These are phyloP conservation scores for Lutjanus erythropterus DNA, from an alignment of 2,113 vertebrate species.

Conservation along the genomic window DNA sequence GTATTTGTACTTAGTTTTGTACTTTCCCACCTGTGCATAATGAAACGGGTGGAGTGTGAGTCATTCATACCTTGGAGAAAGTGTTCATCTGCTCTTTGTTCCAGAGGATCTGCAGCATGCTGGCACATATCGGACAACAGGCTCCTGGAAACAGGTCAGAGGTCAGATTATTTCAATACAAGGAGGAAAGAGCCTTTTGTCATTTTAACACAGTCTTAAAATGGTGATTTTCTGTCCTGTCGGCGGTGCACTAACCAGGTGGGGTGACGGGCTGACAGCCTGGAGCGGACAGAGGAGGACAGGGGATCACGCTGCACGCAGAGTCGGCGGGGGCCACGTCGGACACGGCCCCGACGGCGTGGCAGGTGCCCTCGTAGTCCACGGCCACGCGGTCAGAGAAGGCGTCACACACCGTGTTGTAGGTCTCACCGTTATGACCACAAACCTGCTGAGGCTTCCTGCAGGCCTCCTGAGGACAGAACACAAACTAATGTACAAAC, in stretches of 20 bases:
- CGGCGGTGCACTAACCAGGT: conserved; percentile 86
- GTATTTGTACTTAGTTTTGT: too few relatives aligned
- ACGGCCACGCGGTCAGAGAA: conserved; percentile 91
- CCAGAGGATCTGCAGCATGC: conserved; percentile 94
- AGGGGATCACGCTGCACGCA: conserved; percentile 89
- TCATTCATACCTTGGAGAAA: conserved; percentile 90
- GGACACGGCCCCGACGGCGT: conserved; percentile 89
- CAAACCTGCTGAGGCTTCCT: conserved; percentile 86
- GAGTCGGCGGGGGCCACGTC: conserved; percentile 81
- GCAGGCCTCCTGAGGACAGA: conserved; percentile 84
- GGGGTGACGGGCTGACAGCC: conserved; percentile 91
- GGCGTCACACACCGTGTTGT: conserved; percentile 91
- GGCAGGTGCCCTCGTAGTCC: conserved; percentile 91
- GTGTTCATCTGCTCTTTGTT: conserved; percentile 94
- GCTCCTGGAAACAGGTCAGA: conserved; percentile 85
- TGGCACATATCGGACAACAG: conserved; percentile 96
- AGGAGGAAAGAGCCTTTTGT: too few relatives aligned
- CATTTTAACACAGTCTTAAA: neutral
- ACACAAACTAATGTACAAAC: neutral
- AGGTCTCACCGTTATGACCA: conserved; percentile 94
- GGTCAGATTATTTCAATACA: neutral
- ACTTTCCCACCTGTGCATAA: too few relatives aligned
- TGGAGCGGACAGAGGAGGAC: conserved; percentile 82
- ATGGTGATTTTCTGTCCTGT: too few relatives aligned
- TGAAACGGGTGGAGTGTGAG: neutral